These are phyloP conservation scores for Nothoprocta pentlandii DNA, from an alignment of 2,113 vertebrate genomes.

Conservation along the genomic window DNA sequence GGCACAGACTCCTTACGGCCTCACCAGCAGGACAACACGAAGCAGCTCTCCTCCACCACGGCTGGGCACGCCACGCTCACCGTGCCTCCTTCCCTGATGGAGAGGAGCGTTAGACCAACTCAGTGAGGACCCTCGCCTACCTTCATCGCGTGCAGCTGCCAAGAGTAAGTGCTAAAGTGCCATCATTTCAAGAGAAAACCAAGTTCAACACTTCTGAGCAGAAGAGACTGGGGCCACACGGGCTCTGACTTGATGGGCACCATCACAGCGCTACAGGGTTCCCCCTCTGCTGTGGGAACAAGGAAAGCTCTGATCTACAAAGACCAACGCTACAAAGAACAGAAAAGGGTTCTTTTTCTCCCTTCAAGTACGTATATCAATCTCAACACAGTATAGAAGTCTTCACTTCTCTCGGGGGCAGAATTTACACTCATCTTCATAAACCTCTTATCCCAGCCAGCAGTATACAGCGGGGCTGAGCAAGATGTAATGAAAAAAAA, in stretches of 20 bases:
- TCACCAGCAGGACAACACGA: background rate
- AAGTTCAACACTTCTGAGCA: background rate
- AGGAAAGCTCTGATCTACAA: background rate
- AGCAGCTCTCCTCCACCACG: background rate
- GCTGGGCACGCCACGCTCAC: accelerated
- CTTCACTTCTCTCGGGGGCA: background rate
- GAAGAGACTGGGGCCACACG: background rate
- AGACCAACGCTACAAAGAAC: background rate
- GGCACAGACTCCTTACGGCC: background rate
- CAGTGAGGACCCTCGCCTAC: background rate
- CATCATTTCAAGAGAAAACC: background rate
- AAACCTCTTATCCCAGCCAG: background rate
- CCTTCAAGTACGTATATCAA: background rate
- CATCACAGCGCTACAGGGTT: background rate
- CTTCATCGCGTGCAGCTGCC: background rate
- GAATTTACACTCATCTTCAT: background rate
- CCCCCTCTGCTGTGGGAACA: background rate
- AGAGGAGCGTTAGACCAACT: background rate
- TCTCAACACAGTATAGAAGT: background rate
- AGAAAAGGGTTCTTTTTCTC: accelerated
- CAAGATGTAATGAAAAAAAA: background rate
- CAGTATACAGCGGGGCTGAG: background rate
- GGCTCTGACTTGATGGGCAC: background rate
- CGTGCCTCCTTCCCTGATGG: accelerated
- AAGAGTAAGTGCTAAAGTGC: background rate